A percentile compares a stretch with the other conserved stretches of the same genome.
phyloP scores from a whole-genome alignment of 2,797 vertebrate species.

The Xiphophorus birchmanni region DNA sequence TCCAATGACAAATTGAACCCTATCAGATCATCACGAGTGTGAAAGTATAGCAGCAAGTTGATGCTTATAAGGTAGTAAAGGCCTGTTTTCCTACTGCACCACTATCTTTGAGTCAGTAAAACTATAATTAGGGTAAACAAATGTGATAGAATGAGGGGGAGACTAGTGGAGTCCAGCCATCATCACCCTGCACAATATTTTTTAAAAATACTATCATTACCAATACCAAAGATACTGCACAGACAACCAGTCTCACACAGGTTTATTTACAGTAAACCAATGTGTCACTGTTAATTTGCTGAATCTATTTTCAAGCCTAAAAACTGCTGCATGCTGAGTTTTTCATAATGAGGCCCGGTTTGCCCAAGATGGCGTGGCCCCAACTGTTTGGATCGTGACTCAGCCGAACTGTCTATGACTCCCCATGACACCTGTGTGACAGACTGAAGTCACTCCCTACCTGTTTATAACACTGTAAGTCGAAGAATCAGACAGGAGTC shows the following conservation, averaged over 20 bases:
- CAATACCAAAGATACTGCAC: constrained; percentile 25
- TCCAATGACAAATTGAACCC: constrained; percentile 4
- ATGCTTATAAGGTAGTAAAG: constrained; percentile 7
- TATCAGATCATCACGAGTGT: not conserved
- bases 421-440: constrained; percentile 65
- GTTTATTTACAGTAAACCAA: constrained; percentile 36
- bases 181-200: constrained; percentile 25
- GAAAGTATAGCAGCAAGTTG: constrained; percentile 1
- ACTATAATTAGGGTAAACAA: constrained; percentile 34
- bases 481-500: constrained; percentile 68
- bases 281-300: constrained; percentile 33
- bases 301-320: constrained; percentile 23
- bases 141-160: constrained; percentile 19
- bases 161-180: constrained; percentile 30
- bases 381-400: constrained; percentile 52
- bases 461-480: constrained; percentile 60
- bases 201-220: constrained; percentile 30
- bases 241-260: constrained; percentile 23
- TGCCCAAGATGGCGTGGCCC: constrained; percentile 24
- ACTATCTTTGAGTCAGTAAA: constrained; percentile 26
- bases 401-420: constrained; percentile 58
- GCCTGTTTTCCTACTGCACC: constrained; percentile 2
- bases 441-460: constrained; percentile 59
- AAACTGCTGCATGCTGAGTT: constrained; percentile 38
- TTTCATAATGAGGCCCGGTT: constrained; percentile 15